Base-by-base conservation (phyloP, 35 echinoderm and acorn worm species). In the Holothuria glaberrima region DNA sequence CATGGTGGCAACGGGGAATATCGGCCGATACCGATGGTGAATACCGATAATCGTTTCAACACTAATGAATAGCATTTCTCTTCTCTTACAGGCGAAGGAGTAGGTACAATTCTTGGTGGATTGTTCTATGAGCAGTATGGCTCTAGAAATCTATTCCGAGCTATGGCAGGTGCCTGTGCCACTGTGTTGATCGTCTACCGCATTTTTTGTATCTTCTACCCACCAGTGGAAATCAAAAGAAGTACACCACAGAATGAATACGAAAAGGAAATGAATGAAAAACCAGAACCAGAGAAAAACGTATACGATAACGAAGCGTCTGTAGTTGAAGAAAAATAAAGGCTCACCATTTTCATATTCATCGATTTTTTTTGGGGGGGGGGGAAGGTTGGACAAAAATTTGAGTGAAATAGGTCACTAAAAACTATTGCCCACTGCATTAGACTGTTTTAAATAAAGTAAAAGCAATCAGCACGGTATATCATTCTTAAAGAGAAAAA, bases 41-140 rank as follows among this genome's bases (percentile, higher is more conserved):
- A n/a, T n/a, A n/a, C n/a, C n/a, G n/a, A n/a, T n/a, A n/a, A n/a
- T n/a, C n/a, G n/a, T n/a, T n/a, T n/a, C n/a, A n/a, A n/a, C n/a
- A n/a, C n/a, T n/a, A n/a, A n/a, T n/a, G n/a, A n/a, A n/a, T n/a
- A n/a, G n/a, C 46, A 12, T 44, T 33, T 48, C 25, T n/a, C 30
- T n/a, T 50, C 25, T 7, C 34, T 91, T 20, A 82, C 59, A 94
- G 93, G 93, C 58, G 61, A 91, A 58, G 93, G 93, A 22, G 26
- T 88, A 9, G 93, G 93, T 6, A 79, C 81, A 17, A 72, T 94
- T 13, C 58, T 94, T 63, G 93, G 93, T 18, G 93, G 93, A 12
- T 22, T 94, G 12, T 83, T 91, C 30, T 94, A 94, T 63, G 59
- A 94, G 35, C 17, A 68, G 17, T 94, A 88, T 59, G 89, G 93